Base-by-base conservation (phyloP, 2,113 vertebrate species). In the Smithornis capensis region DNA sequence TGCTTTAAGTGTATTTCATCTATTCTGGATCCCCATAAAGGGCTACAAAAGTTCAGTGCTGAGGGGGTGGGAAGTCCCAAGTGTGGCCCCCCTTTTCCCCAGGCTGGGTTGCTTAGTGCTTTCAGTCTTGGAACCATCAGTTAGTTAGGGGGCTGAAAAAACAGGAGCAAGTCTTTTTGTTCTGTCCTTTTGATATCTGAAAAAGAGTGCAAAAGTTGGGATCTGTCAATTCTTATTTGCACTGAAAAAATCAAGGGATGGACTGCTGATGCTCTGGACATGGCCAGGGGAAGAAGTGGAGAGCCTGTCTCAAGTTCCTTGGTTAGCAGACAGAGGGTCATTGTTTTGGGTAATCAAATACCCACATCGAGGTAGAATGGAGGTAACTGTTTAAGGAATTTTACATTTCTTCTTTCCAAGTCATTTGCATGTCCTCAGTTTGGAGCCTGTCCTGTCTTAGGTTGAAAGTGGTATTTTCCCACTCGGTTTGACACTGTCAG, bases 241-340 rank as follows among this genome's bases (percentile, higher is more conserved):
- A 6, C 4, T 13, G 33, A 37, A 57, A 57, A 44, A 56, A 27
- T 14, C 7, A 2, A 9, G 31, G 10, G 53, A 8, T 64, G 31
- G 18, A 10, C 44, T 53, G 28, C 21, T 40, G 44, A 2, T 38
- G 27, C 27, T 73, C 9, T 77, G 53, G 24, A 27, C 0, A 0
- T 47, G 33, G 9, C 33, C 2, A 3, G 2, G 31, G 9, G 13
- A 6, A 42, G 29, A 62, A 67, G 21, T 3, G 1, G 35, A 47
- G 35, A 82, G 18, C 12, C 45, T 44, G 25, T n/a, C 24, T 70
- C 55, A 37, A 1, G 56, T 71, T 71, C 17, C 5, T n/a, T n/a
- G 44, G 6, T 40, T 37, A 60, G 33, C 7, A 18, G 50, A 9
- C 15, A 60, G n/a, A 40, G 24, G 14, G 2, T 50, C 1, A 0